Evolutionary conservation across 2,113 vertebrate species (phyloP), one percentile per base, ranked within the genome.

Genomic region (Grallaria varia): DNA sequence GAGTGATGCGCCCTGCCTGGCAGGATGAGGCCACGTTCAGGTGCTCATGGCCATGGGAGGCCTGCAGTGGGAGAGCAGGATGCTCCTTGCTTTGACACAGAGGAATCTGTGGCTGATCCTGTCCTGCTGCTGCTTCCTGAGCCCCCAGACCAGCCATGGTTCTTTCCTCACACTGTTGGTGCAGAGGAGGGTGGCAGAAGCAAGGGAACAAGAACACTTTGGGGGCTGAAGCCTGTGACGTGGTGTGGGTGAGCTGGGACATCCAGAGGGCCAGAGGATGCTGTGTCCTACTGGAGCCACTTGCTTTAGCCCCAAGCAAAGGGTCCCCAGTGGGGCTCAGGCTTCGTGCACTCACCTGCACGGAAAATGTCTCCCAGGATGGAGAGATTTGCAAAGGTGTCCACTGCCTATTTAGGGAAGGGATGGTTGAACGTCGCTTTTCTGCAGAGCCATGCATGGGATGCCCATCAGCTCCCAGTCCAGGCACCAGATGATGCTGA

Each of bases 1-100:
- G 30, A 15, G 19, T 0, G 1, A 18, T 69, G 62, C 0, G 3
- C 10, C 33, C 1, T 0, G 2, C 37, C 0, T 2, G 40, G 50
- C 62, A 86, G 44, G 84, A 50, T 52, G 27, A 80, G 27, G 44
- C 72, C 14, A 33, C 24, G 5, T 49, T 24, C 3, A 31, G 14
- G 33, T 72, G 42, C 47, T 58, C 45, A 23, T 2, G 13, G 59
- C 49, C 4, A 8, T 7, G 25, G 31, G 20, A 31, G 19, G 23
- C 59, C 64, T 60, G 49, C 8, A 22, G 0, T 1, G 2, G 19
- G 58, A 75, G 31, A 73, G 33, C 1, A 4, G 27, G 33, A 53
- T 72, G 39, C 35, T 86, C 47, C 58, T 79, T 71, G n/a, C 21
- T 24, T 35, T 5, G 10, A 28, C 35, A 28, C 22, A 80, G 59